phyloP scores from a whole-genome alignment of 2,797 vertebrate genomes.

The Carapus acus region DNA sequence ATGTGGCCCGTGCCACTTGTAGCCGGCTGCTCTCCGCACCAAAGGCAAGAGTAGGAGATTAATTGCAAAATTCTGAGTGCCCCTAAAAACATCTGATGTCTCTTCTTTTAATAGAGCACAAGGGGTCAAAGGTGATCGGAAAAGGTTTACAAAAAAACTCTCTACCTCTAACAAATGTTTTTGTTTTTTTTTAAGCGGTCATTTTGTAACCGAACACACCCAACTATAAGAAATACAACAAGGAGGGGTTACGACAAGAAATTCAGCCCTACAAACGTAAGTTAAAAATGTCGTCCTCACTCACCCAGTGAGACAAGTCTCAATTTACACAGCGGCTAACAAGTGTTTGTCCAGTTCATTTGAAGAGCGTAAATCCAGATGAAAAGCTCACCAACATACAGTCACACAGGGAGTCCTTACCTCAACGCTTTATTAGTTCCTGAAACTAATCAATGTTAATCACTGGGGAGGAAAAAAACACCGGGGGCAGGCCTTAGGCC shows the following conservation, averaged over 20 bases:
- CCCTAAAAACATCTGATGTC: constrained; percentile 19
- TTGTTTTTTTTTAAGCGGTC: too few relatives aligned
- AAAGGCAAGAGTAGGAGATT: constrained; percentile 32
- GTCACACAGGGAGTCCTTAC: constrained; percentile 42
- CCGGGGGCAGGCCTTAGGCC: too few relatives aligned
- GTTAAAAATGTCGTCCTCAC: too few relatives aligned
- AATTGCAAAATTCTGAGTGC: constrained; percentile 21
- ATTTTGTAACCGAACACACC: too few relatives aligned
- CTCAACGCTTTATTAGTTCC: constrained; percentile 49
- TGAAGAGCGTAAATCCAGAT: constrained; percentile 41
- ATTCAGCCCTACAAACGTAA: too few relatives aligned
- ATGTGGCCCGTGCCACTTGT: constrained; percentile 29
- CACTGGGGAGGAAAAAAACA: constrained; percentile 18
- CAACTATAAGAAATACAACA: too few relatives aligned
- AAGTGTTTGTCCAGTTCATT: constrained; percentile 41
- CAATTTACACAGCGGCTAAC: constrained; percentile 15
- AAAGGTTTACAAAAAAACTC: too few relatives aligned
- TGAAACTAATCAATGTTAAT: constrained; percentile 66
- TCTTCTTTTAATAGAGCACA: constrained; percentile 14
- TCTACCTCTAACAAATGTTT: too few relatives aligned
- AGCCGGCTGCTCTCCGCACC: constrained; percentile 15
- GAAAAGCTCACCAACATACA: constrained; percentile 46
- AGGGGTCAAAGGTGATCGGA: too few relatives aligned
- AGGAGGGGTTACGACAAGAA: too few relatives aligned
- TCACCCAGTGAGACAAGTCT: constrained; percentile 12